Evolutionary conservation across 2,888 invertebrate genomes (phyloP), one percentile per base, ranked within the genome.

Genomic region (Mythimna pallens): DNA sequence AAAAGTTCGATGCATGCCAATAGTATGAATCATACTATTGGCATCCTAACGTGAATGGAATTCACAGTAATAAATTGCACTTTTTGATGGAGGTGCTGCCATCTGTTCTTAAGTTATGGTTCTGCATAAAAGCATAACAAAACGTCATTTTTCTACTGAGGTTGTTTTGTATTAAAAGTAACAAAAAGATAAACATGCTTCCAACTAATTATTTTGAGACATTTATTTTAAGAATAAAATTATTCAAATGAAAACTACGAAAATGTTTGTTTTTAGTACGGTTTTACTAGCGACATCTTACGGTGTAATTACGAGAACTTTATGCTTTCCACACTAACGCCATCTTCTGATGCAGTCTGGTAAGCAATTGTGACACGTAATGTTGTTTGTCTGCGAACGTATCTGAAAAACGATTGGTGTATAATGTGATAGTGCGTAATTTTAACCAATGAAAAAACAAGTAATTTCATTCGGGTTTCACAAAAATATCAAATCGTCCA

Each of bases 281-380:
- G 5, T 20, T 52, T 30, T 3, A 25, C 34, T 73, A 57, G 22
- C 62, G 83, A 65, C 85, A 84, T 84, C 83, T 83, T 40, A 52
- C 64, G 59, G 30, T 34, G 4, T 22, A 0, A 66, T 2, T 8
- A 3, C 17, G 10, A 9, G 9, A 54, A 34, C 17, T 34, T 12
- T 0, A 17, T 17, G 22, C 0, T 3, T 12, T 1, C 3, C 14
- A 7, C 22, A 12, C 30, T 47, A 36, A 2, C 20, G 81, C 81
- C 79, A 80, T 80, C 75, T 78, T 9, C 25, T 52, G 61, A 47
- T 73, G 78, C 52, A n/a, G 68, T 63, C 2, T 14, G 20, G 12
- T 34, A 67, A 65, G n/a, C 54, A 61, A 40, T 50, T 54, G 9
- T 84, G 85, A 84, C 85, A 86, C 84, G 85, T 81, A 81, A 59